Evolutionary conservation across 2,888 invertebrate species (phyloP), one percentile per base, ranked within the genome.

Genomic region (Pocota personata): DNA sequence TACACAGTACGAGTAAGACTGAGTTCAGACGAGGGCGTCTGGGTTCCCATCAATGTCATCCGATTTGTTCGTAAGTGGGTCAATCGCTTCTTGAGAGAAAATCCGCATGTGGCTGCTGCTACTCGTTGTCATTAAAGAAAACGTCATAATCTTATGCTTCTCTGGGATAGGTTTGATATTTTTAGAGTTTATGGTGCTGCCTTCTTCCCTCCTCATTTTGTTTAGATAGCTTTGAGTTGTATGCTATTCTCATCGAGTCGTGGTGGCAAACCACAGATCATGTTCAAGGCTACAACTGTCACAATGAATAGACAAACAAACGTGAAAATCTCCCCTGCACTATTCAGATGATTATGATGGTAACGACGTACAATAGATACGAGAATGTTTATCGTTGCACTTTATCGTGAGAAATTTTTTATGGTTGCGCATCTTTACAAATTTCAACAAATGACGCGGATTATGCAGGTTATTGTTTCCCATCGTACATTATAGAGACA

Each of bases 201-300:
- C 30, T 55, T 55, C 8, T 40, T 32, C 2, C n/a, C n/a, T n/a
- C n/a, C n/a, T n/a, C 6, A 77, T 46, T 52, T 40, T 35, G 30
- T 64, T 64, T 64, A 40, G 3, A 7, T 21, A 21, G 8, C n/a
- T 57, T 50, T n/a, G n/a, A 27, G 24, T 35, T 50, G 16, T 60
- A 60, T 50, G 32, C 40, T 43, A n/a, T n/a, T 50, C 16, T 35
- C 12, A 24, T 24, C 24, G 8, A 32, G 52, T 62, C 21, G n/a
- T n/a, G 32, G 40, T 66, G 43, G 19, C 67, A 52, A 48, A 30
- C 21, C 48, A 1, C 64, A 78, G 72, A 79, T 79, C 78, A 83
- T 73, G 66, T 73, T 79, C 83, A 83, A 79, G 83, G 83, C 73
- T 62, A 60, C 35, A 73, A 60, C 66, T 52, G 30, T 24, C 35